Evolutionary conservation across 2,113 vertebrate species (phyloP).

Genomic region (Cervus canadensis): DNA sequence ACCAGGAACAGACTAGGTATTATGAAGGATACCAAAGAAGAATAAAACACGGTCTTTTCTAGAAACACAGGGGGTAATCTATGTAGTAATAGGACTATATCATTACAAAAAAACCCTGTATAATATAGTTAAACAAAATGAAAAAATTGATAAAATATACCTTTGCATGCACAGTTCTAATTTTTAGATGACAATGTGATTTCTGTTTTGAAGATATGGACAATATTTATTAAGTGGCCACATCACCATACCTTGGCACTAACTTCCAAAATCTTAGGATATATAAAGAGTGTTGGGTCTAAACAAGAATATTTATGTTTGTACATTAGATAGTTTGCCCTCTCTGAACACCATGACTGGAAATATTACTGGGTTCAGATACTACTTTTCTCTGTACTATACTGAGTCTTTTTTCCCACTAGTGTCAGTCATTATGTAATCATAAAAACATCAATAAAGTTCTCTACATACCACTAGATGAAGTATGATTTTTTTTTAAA

Average conservation of each 20-base stretch:
- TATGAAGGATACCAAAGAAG: not conserved
- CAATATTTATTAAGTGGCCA: not conserved
- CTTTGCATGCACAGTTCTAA: not conserved
- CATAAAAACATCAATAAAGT: not conserved
- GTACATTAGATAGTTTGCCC: not conserved
- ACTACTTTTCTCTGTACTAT: not conserved
- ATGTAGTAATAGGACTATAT: not conserved
- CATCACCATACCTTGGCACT: not conserved
- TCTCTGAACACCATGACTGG: not conserved
- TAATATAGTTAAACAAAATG: not conserved
- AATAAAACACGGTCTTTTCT: not conserved
- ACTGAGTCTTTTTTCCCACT: not conserved
- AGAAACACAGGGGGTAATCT: not conserved
- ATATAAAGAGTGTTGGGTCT: not conserved
- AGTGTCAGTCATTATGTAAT: not conserved
- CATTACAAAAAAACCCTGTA: not conserved
- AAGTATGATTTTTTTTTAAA: not conserved
- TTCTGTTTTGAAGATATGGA: not conserved
- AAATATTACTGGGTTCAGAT: not conserved
- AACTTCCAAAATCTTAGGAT: not conserved
- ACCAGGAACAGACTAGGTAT: not conserved
- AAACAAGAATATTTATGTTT: not conserved
- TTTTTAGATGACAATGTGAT: not conserved
- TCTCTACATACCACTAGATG: not conserved
- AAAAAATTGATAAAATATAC: not conserved